Evolutionary conservation across 53 echinoderm and acorn worm genomes (phyloP), one percentile per base, ranked within the genome.

Genomic region (Stichopus horrens): DNA sequence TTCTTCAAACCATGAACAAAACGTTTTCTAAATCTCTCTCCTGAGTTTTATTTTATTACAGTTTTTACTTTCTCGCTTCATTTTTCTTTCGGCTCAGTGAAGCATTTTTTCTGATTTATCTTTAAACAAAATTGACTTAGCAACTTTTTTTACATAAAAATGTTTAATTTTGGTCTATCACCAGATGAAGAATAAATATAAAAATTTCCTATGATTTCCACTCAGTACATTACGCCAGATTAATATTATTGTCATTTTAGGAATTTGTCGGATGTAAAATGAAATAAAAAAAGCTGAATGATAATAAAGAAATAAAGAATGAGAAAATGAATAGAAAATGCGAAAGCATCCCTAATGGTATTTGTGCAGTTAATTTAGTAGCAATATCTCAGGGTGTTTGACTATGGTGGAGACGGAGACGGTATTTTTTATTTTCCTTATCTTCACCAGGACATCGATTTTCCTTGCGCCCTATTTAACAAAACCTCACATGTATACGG

Each of bases 391-490:
- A 16, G 57, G 56, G 81, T 81, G 57, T 81, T 81, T 81, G 81
- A 37, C 37, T 37, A 37, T 57, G 81, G 55, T 81, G 22, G 81
- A 57, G 58, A 81, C 81, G 71, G n/a, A 18, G n/a, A n/a, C 71
- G 18, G 71, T 71, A 18, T 16, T 71, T 71, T 59, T 59, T 59
- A 37, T 37, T 37, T 37, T 37, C 37, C 37, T 37, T 37, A 37
- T 18, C 71, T 16, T 18, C 16, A 71, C 19, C 71, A 71, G 71
- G 19, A 71, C 71, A 71, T 71, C 71, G 71, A 71, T 71, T 71
- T 81, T 81, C 2, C 53, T 79, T 81, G 81, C 81, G 81, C 81
- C 81, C 81, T 81, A 81, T 56, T 81, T 81, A 81, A 81, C 81
- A 81, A 81, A 77, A 13, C 58, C 81, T 58, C 81, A 75, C 37